Percentiles rank a stretch among this genome's conserved stretches.
phyloP scores from a whole-genome alignment of 2,113 vertebrate species.

The Chaenogobius annularis region DNA sequence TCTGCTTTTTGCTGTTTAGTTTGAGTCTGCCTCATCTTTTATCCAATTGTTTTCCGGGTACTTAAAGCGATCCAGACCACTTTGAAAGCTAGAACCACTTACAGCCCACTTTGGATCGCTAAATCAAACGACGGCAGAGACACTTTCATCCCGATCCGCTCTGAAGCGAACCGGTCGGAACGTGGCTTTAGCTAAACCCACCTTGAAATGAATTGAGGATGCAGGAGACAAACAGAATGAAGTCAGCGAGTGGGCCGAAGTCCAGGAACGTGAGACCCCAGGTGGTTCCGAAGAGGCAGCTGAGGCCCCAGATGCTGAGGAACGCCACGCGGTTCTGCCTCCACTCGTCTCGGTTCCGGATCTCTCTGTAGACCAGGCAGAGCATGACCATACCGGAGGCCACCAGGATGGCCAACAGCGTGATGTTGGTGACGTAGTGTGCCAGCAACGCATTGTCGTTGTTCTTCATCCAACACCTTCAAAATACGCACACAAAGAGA shows the following conservation, averaged over 20 bases:
- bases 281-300: conserved; percentile 73
- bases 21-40: too few species aligned
- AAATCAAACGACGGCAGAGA: too few species aligned
- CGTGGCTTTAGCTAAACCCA: conserved; percentile 28
- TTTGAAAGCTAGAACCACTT: too few species aligned
- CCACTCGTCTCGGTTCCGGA: conserved; percentile 67
- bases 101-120: too few species aligned
- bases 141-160: too few species aligned
- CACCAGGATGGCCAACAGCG: conserved; percentile 55
- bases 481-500: conserved; percentile 3
- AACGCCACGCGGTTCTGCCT: conserved; percentile 63
- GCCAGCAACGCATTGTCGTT: conserved; percentile 35
- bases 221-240: conserved; percentile 67
- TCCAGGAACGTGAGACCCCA: conserved; percentile 73
- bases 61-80: too few species aligned
- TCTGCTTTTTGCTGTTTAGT: too few species aligned
- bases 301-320: conserved; percentile 80
- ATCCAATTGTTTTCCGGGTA: too few species aligned
- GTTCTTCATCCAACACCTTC: conserved; percentile 78
- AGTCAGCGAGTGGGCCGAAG: conserved; percentile 52
- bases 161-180: too few species aligned
- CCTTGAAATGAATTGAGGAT: conserved; percentile 78
- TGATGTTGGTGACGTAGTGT: conserved; percentile 66
- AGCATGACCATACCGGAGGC: conserved; percentile 70
- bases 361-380: conserved; percentile 61